These are phyloP conservation scores for Callipepla squamata DNA, from an alignment of 2,113 vertebrate genomes.

Conservation along the genomic window DNA sequence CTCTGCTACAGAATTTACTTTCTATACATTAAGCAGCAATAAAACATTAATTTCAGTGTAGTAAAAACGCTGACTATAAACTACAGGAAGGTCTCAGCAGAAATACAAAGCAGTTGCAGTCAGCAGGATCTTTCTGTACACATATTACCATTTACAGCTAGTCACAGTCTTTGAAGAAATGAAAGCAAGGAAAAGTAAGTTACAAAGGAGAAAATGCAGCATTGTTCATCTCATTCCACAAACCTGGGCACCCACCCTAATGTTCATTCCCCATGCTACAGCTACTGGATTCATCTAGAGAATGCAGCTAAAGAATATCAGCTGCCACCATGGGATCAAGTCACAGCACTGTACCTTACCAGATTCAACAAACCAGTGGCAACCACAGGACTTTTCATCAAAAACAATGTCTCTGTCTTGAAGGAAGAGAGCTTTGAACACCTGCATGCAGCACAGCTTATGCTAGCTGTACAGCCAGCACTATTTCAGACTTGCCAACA, in stretches of 20 bases:
- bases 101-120: slow-evolving; percentile 17
- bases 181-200: not conserved
- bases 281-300: not conserved
- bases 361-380: not conserved
- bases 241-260: not conserved
- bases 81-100: slow-evolving; percentile 17
- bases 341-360: no score
- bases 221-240: not conserved
- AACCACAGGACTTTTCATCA: not conserved
- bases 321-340: fast-evolving
- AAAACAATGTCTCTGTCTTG: not conserved
- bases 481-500: not conserved
- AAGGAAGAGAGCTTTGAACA: not conserved
- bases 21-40: slow-evolving; percentile 40
- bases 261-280: fast-evolving
- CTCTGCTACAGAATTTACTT: slow-evolving; percentile 16
- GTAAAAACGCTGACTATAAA: slow-evolving; percentile 50
- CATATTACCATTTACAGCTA: not conserved
- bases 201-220: not conserved
- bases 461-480: not conserved
- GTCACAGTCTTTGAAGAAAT: not conserved
- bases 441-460: fast-evolving
- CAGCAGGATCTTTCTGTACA: slow-evolving; percentile 14
- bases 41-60: slow-evolving; percentile 45
- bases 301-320: fast-evolving